Evolutionary conservation across 2,888 invertebrate genomes (phyloP).

Genomic region (Arctia plantaginis): DNA sequence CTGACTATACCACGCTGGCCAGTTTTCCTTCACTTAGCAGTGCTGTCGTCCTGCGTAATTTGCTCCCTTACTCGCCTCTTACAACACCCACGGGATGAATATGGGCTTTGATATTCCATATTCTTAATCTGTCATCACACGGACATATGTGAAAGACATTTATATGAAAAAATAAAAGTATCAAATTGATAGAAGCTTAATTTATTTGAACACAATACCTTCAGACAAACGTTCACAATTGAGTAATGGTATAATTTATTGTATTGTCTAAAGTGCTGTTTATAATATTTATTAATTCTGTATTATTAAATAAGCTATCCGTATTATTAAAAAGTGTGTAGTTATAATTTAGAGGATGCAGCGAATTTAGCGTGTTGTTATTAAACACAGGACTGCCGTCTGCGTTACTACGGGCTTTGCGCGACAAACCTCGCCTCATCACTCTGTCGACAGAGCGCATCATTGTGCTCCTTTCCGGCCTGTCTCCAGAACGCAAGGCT

Average conservation of each 20-base stretch:
- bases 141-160: too few species aligned
- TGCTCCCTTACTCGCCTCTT: too few species aligned
- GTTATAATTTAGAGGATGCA: conserved; percentile 32
- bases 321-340: conserved; percentile 4
- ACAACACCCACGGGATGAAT: too few species aligned
- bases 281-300: conserved; percentile 15
- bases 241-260: conserved; percentile 12
- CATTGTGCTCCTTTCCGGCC: conserved; percentile 39
- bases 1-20: too few species aligned
- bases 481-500: conserved; percentile 56
- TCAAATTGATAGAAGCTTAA: not conserved
- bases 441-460: conserved; percentile 68
- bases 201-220: not conserved
- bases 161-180: conserved; percentile 6
- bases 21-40: too few species aligned
- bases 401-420: conserved; percentile 61
- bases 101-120: too few species aligned
- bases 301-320: conserved; percentile 7
- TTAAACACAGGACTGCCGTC: conserved; percentile 39
- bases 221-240: not conserved
- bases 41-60: too few species aligned
- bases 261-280: conserved; percentile 17
- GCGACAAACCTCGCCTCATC: conserved; percentile 63
- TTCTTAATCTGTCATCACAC: too few species aligned
- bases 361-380: conserved; percentile 42